Base-by-base conservation (phyloP, 2,797 vertebrate genomes). In the Chloroceryle inda region DNA sequence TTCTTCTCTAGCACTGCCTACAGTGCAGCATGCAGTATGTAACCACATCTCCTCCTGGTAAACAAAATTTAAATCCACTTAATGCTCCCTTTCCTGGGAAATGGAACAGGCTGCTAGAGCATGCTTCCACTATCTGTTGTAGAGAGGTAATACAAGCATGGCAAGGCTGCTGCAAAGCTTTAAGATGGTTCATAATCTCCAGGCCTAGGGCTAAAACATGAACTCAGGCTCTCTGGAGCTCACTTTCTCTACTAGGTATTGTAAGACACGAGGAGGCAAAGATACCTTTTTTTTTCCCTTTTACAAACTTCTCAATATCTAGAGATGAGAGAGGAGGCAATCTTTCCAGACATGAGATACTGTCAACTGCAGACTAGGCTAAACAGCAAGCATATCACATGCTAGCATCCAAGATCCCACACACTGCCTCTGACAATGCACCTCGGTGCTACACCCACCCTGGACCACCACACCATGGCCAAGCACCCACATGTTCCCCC, bases 61-160 rank as follows among this genome's bases (percentile, higher is more conserved):
- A 96, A 96, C 85, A 94, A 96, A 89, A 97, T 94, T 96, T 97
- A 96, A 96, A 98, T 93, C 97, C 29, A 29, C 94, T 97, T 96
- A 96, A 93, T 81, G 81, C 94, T 96, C 69, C 94, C n/a, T 64
- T 85, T 93, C 81, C 55, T 24, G 27, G 49, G 59, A 64, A 56
- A 84, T 42, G 68, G 56, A 84, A 31, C 16, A 24, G 52, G 13
- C 61, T 78, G 79, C 76, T 45, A 3, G 72, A 94, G 93, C 92
- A 92, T 72, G 78, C 37, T 62, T 44, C 72, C 66, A 37, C n/a
- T 62, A 73, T 77, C 87, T 86, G 85, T 11, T 72, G 62, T 24
- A 15, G 7, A 66, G 50, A 90, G 92, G 64, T 26, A 78, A 88
- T 72, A 74, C 59, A 89, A 97, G 96, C 93, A 80, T 44, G 91